Evolutionary conservation across 2,888 invertebrate genomes (phyloP).

Genomic region (Ochropleura plecta): DNA sequence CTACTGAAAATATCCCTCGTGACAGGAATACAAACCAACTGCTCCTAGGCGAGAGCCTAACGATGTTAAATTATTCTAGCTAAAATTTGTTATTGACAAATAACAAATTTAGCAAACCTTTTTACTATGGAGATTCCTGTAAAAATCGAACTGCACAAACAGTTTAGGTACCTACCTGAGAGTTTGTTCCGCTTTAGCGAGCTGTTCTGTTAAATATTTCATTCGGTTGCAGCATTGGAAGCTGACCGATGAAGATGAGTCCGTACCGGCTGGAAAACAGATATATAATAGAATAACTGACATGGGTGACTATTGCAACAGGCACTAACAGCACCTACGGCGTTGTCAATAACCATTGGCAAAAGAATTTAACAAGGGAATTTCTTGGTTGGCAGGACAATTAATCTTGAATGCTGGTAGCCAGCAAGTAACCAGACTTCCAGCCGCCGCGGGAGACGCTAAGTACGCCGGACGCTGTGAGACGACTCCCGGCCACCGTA

Average conservation of each 20-base stretch:
- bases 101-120: too few relatives aligned
- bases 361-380: neutral
- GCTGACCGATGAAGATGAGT: conserved; percentile 68
- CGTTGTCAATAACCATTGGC: too few relatives aligned
- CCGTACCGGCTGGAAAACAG: conserved; percentile 32
- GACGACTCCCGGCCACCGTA: too few relatives aligned
- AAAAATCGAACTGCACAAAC: neutral
- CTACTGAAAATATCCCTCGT: neutral
- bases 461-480: too few relatives aligned
- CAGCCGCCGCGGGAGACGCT: too few relatives aligned
- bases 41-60: neutral
- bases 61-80: neutral
- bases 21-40: neutral
- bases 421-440: neutral
- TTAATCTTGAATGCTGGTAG: neutral
- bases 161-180: conserved; percentile 75
- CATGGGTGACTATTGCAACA: neutral
- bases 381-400: neutral
- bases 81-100: neutral
- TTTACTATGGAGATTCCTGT: neutral
- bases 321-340: too few relatives aligned
- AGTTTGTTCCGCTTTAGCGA: conserved; percentile 78
- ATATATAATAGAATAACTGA: neutral
- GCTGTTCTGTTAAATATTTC: conserved; percentile 78
- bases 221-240: conserved; percentile 82